Percentiles rank a stretch among this genome's conserved stretches.
phyloP scores from a whole-genome alignment of 2,113 vertebrate genomes.

The Girardinichthys multiradiatus region DNA sequence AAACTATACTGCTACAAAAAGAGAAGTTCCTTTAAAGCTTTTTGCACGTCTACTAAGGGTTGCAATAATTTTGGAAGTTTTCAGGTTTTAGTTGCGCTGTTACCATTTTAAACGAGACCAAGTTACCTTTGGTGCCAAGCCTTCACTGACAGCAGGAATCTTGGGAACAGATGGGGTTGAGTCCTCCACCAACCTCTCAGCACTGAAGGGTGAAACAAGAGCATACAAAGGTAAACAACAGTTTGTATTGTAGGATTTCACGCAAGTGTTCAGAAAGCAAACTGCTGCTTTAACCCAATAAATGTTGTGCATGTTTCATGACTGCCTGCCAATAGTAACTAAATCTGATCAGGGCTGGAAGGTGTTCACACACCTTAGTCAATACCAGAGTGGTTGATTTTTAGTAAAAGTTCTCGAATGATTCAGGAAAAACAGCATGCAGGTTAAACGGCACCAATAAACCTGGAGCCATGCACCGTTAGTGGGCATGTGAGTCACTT shows the following conservation, averaged over 20 bases:
- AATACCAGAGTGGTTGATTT: not conserved
- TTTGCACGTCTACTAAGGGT: too few relatives aligned
- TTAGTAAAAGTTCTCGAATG: not conserved
- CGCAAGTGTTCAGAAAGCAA: not conserved
- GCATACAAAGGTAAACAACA: not conserved
- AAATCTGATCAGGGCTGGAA: too few relatives aligned
- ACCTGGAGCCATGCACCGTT: conserved; percentile 9
- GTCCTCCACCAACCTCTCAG: conserved; percentile 69
- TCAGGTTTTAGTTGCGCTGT: not conserved
- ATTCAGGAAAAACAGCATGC: not conserved
- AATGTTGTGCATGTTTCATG: too few relatives aligned
- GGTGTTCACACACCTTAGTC: too few relatives aligned
- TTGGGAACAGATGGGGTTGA: conserved; percentile 29
- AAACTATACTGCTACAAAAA: too few relatives aligned
- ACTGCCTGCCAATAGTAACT: too few relatives aligned
- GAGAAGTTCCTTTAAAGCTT: too few relatives aligned
- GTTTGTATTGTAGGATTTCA: not conserved
- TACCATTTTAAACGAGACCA: not conserved
- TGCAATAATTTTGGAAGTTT: too few relatives aligned
- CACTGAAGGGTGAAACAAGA: conserved; percentile 50
- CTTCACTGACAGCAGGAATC: conserved; percentile 55
- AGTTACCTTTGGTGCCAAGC: conserved; percentile 56
- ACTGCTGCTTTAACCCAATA: too few relatives aligned
- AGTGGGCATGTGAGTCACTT: too few relatives aligned
- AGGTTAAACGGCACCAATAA: conserved; percentile 14